A percentile compares a stretch with the other conserved stretches of the same genome.
Evolutionary conservation across 2,797 vertebrate species (phyloP).

Genomic region (Pseudochromis fuscus): DNA sequence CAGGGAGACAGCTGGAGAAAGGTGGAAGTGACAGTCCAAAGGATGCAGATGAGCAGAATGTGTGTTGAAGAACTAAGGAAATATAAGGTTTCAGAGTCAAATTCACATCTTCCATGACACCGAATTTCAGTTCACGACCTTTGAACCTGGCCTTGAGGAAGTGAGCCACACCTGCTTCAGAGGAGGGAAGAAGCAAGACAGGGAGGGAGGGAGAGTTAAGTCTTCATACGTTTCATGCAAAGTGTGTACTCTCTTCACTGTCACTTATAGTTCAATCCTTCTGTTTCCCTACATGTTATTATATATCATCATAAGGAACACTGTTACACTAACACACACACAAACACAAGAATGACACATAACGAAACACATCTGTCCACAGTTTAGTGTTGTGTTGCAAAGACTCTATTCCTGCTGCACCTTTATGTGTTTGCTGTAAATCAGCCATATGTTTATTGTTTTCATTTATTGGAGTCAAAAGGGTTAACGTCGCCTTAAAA

Average conservation of each 20-base stretch:
- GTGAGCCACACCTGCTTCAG: slow-evolving; percentile 58
- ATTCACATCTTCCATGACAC: slow-evolving; percentile 54
- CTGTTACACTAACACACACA: not conserved
- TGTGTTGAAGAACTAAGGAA: slow-evolving; percentile 41
- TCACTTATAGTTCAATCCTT: not conserved
- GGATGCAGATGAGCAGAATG: slow-evolving; percentile 29
- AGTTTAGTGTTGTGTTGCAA: slow-evolving; percentile 34
- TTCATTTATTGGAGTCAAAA: slow-evolving; percentile 51
- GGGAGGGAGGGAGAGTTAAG: slow-evolving; percentile 3
- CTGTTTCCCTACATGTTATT: not conserved
- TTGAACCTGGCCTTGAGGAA: slow-evolving; percentile 69
- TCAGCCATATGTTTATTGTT: slow-evolving; percentile 45
- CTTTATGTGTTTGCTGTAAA: slow-evolving; percentile 43
- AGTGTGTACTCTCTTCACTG: slow-evolving; percentile 12
- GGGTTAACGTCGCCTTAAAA: slow-evolving; percentile 26
- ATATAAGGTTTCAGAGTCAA: slow-evolving; percentile 59
- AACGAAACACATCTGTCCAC: slow-evolving; percentile 17
- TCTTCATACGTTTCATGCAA: slow-evolving; percentile 27
- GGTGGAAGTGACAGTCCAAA: slow-evolving; percentile 18
- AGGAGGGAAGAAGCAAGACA: not conserved
- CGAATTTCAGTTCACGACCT: slow-evolving; percentile 47
- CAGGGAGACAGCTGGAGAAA: not conserved
- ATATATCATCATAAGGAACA: slow-evolving; percentile 14
- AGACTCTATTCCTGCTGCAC: slow-evolving; percentile 30
- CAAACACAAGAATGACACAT: slow-evolving; percentile 6